Base-by-base conservation (phyloP, 2,888 invertebrate genomes). In the Calliphora vomitoria region DNA sequence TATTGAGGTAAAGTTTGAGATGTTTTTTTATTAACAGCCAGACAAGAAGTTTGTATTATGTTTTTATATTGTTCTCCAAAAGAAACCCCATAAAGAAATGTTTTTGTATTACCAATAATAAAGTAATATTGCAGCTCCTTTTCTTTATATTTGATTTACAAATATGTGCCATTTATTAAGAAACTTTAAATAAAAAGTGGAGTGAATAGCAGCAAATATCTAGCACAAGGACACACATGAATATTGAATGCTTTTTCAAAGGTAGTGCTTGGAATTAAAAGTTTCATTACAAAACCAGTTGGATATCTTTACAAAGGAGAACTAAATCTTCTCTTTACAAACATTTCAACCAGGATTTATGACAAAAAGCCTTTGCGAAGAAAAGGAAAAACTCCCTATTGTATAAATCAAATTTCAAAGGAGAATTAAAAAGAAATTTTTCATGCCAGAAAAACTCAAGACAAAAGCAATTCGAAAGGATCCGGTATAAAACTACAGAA, bases 211-310 rank as follows among this genome's bases (percentile, higher is more conserved):
- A 44, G 11, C 38, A 64, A 78, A 47, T 79, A 79, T 79, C 55
- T 38, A 35, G 58, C 35, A 66, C 71, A 79, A 78, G 78, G 84
- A 68, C 78, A 83, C 62, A 83, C 60, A 69, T 53, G 82, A 71
- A 64, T 79, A 68, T 66, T 60, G 60, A 78, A 80, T 60, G 79
- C 69, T 69, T 82, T 82, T 82, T 60, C 62, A 82, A 62, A 68
- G 68, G 60, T 41, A 69, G 69, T 82, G 50, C 53, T 76, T 69
- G 68, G 60, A 75, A 41, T 69, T 78, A 78, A 80, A 85, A 82
- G 76, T 86, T 86, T 78, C 41, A 76, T 86, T 86, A 82, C 64
- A 82, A 58, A 82, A 82, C 79, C 83, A 83, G 83, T 86, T 86
- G 82, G 85, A 69, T 82, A 80, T 86, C 79, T 79, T 80, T 75